Conservation (phyloP, 2,797 vertebrate species). For the Ceyx erithaca region DNA sequence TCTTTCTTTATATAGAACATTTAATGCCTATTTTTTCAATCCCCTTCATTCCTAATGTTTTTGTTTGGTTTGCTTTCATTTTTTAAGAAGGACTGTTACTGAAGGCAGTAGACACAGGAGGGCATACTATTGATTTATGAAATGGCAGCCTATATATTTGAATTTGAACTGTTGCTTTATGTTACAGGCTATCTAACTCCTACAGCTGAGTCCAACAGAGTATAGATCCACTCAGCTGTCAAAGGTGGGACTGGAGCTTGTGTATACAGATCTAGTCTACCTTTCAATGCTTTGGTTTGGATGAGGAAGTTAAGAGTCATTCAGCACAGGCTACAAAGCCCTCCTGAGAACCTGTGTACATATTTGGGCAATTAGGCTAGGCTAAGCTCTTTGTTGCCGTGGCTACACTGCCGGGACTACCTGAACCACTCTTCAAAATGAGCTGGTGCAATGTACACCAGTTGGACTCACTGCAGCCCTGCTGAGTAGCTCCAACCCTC, state of each 20-base stretch:
- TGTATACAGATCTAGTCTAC: fast-evolving
- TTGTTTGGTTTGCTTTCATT: background rate
- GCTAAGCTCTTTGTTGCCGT: background rate
- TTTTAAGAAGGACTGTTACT: background rate
- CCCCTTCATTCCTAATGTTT: background rate
- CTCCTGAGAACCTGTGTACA: background rate
- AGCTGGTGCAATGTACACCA: background rate
- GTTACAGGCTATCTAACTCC: background rate
- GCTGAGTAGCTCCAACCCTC: background rate
- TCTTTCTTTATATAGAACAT: background rate
- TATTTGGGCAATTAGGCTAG: background rate
- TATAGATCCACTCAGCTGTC: background rate
- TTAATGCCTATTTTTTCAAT: background rate
- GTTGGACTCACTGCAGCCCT: fast-evolving
- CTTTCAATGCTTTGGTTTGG: background rate
- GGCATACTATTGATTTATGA: background rate
- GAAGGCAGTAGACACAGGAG: background rate
- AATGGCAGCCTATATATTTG: background rate
- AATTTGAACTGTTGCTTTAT: background rate
- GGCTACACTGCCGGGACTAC: background rate
- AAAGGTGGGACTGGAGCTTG: background rate
- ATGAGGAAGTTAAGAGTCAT: background rate
- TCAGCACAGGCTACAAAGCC: background rate
- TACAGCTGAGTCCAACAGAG: fast-evolving
- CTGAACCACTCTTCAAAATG: background rate